Evolutionary conservation across 2,797 vertebrate genomes (phyloP).

Genomic region (Sparidentex hasta): DNA sequence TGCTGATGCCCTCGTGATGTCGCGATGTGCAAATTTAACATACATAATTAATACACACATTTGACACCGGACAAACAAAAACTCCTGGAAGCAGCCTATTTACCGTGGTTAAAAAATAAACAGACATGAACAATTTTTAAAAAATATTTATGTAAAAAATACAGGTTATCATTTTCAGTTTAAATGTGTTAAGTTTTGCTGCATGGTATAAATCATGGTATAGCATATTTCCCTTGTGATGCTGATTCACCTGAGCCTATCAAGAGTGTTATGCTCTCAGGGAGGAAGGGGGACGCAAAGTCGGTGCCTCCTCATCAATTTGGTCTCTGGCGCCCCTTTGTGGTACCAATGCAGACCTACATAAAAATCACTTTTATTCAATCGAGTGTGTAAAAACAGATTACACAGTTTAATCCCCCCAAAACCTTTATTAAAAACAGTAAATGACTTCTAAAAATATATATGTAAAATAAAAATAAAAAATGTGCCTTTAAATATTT

Average conservation of each 20-base stretch:
- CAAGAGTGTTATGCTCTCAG: neutral
- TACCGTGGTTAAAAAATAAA: neutral
- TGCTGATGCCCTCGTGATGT: neutral
- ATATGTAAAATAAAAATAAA: too few species aligned
- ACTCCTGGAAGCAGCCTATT: neutral
- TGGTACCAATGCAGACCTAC: constrained; percentile 57
- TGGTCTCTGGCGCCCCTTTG: constrained; percentile 79
- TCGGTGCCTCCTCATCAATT: constrained; percentile 29
- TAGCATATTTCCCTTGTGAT: neutral
- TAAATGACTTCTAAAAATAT: neutral
- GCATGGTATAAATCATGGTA: neutral
- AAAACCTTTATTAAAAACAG: neutral
- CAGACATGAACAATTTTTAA: neutral
- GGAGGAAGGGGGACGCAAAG: neutral
- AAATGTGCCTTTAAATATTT: neutral
- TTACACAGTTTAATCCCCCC: neutral
- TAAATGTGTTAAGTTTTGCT: neutral
- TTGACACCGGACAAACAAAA: neutral
- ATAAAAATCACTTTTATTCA: neutral
- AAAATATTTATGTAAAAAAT: too few species aligned
- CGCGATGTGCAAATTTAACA: neutral
- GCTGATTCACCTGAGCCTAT: neutral
- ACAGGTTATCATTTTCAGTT: too few species aligned
- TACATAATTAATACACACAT: neutral
- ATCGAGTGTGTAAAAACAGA: neutral